These are phyloP conservation scores for Tragelaphus scriptus DNA, from an alignment of 2,113 vertebrate species.

Conservation along the genomic window DNA sequence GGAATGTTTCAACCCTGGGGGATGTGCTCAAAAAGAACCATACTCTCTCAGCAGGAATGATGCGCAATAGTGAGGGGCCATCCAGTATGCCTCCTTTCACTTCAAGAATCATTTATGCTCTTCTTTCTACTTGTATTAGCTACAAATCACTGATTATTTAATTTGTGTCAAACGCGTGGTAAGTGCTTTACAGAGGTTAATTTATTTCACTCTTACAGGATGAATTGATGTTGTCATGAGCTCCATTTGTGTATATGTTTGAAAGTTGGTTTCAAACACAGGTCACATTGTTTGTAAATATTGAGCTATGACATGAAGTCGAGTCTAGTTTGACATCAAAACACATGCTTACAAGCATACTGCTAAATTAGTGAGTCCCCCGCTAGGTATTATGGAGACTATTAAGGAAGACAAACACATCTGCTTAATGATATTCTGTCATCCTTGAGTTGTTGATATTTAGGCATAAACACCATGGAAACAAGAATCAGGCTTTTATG, in stretches of 20 bases:
- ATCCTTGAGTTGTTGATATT: not conserved
- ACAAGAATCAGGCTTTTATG: not conserved
- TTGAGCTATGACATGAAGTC: not conserved
- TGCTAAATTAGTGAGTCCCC: not conserved
- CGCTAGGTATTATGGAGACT: not conserved
- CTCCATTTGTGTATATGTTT: not conserved
- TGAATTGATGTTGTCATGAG: not conserved
- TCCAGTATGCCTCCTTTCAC: not conserved
- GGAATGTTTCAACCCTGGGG: not conserved
- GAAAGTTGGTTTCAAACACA: not conserved
- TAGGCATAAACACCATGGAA: not conserved
- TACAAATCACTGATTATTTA: not conserved
- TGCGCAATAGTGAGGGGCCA: not conserved
- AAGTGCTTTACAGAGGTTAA: not conserved
- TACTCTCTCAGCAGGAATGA: not conserved
- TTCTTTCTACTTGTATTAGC: not conserved
- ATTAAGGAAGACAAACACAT: not conserved
- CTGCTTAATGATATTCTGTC: not conserved
- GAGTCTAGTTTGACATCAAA: not conserved
- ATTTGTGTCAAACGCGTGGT: not conserved
- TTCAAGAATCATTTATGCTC: not conserved
- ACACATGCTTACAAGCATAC: not conserved
- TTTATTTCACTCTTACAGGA: not conserved
- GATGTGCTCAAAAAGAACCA: not conserved
- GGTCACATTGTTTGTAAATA: not conserved